Base-by-base conservation (phyloP, 2,888 invertebrate species). In the Pyrocoelia pectoralis region DNA sequence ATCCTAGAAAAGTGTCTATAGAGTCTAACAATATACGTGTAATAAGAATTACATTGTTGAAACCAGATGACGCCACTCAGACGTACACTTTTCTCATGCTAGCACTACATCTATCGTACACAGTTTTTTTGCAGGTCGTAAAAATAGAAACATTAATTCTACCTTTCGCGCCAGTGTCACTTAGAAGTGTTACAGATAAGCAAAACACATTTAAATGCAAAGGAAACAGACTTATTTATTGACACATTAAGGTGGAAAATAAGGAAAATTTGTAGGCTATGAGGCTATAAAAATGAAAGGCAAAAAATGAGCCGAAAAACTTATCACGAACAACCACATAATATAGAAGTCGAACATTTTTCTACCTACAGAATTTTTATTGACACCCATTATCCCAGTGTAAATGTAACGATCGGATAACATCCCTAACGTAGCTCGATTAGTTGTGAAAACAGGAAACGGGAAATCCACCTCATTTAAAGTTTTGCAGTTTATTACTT, bases 371-470 rank as follows among this genome's bases (percentile, higher is more conserved):
- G 10, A 33, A 33, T 33, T 33, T 33, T 33, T 33, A 33, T 33
- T 33, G 33, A 33, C 33, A 33, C 33, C 24, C 33, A 33, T 33
- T 33, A 33, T 33, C 33, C 10, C 8, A n/a, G 33, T 33, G 33
- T n/a, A 33, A 33, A 33, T 8, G 33, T 33, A 33, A 33, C 33
- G 15, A 8, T 43, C 41, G 10, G 15, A 43, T 43, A 43, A 43
- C 13, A 43, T 43, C 41, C 41, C 13, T 13, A 43, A 13, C 15
- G n/a, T 43, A 15, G 13, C 41, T 13, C 13, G 41, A 43, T 43
- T 43, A 43, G 8, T 15, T 15, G 41, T 48, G 19, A 48, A 18
- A 48, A 48, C 48, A 48, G 18, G 48, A 43, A 43, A 15, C 15
- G 3, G 43, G 38, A 43, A 43, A 43, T 43, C 13, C 1, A 15